A percentile compares a stretch with the other conserved stretches of the same genome.
Conservation (phyloP, 2,113 vertebrate genomes). For the Otis tarda region DNA sequence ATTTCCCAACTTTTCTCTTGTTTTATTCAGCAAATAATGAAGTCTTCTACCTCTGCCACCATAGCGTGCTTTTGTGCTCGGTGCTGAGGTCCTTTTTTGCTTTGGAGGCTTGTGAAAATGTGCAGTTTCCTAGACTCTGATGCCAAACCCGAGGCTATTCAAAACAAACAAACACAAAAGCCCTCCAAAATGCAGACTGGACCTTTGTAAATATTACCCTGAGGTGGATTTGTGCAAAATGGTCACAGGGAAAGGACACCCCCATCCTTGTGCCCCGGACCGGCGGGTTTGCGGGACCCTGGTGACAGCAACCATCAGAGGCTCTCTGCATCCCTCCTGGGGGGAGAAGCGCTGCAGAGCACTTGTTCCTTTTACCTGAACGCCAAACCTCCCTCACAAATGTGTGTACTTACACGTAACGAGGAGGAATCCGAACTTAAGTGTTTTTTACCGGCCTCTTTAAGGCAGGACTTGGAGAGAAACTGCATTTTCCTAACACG, state of each 20-base stretch:
- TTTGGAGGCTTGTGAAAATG: not conserved
- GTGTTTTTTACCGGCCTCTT: not conserved
- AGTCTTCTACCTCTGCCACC: not conserved
- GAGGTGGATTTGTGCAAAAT: not conserved
- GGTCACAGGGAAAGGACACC: not conserved
- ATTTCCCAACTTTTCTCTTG: not conserved
- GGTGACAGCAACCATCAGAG: fast-evolving
- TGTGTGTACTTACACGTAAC: fast-evolving
- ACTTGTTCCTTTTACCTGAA: not conserved
- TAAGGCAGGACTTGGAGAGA: not conserved
- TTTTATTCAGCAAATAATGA: not conserved
- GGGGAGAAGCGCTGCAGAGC: not conserved
- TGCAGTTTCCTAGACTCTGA: not conserved
- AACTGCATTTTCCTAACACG: not conserved
- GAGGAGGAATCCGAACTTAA: not conserved
- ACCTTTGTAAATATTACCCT: not conserved
- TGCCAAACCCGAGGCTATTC: constrained; percentile 9
- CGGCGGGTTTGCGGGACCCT: fast-evolving
- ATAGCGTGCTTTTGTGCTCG: not conserved
- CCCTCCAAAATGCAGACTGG: not conserved
- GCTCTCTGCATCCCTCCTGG: fast-evolving
- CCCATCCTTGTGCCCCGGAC: fast-evolving
- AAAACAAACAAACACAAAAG: not conserved
- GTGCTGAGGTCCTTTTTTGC: fast-evolving
- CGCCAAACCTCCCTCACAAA: not conserved